phyloP scores from a whole-genome alignment of 2,113 vertebrate genomes.

The Gracilinanus agilis region DNA sequence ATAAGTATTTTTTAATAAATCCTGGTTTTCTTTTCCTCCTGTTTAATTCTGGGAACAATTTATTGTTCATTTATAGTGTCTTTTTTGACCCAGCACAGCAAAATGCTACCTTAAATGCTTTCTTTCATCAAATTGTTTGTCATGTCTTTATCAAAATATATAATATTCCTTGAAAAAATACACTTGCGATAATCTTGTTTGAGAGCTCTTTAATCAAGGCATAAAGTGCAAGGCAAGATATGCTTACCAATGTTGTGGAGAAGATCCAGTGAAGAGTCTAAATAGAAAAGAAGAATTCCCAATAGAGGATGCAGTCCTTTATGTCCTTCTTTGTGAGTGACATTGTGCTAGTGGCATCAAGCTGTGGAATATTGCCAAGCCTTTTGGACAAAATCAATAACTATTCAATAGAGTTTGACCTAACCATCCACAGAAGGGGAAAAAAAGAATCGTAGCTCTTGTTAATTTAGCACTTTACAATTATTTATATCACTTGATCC shows the following conservation, averaged over 20 bases:
- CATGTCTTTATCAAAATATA: not conserved
- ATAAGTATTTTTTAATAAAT: not conserved
- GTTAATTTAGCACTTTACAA: not conserved
- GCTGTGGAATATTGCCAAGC: not conserved
- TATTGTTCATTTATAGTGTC: not conserved
- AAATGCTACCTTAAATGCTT: not conserved
- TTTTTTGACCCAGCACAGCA: not conserved
- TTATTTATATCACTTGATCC: not conserved
- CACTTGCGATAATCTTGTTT: not conserved
- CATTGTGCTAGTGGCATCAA: not conserved
- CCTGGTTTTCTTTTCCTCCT: not conserved
- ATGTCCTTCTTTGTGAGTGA: not conserved
- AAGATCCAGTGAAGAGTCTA: not conserved
- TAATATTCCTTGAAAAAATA: not conserved
- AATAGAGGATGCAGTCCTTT: not conserved
- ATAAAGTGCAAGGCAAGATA: not conserved
- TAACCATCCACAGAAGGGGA: not conserved
- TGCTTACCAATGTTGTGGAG: not conserved
- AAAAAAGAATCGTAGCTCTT: not conserved
- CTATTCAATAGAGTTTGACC: not conserved
- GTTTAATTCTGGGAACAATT: not conserved
- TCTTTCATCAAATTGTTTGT: not conserved
- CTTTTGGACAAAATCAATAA: not conserved
- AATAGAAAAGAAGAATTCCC: not conserved
- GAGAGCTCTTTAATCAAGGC: not conserved